Percentiles rank a stretch among this genome's conserved stretches.
Conservation (phyloP, 2,113 vertebrate species). For the human (Homo sapiens) region GRCh38 chr9:115335501-115336000, state of each 20-base stretch:
- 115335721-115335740: conserved; percentile 66
- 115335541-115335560: conserved; percentile 19
- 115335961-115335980: background rate
- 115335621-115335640: conserved; percentile 65
- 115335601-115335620: conserved; percentile 64
- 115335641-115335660: conserved; percentile 66
- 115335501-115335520: background rate
- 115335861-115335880: conserved; percentile 10
- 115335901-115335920: background rate
- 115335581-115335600: conserved; percentile 25
- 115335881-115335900: background rate
- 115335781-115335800: conserved; percentile 41
- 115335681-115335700: conserved; percentile 75
- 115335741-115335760: conserved; percentile 60
- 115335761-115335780: conserved; percentile 72
- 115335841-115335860: conserved; percentile 29
- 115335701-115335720: conserved; percentile 74
- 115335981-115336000: background rate
- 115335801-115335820: conserved; percentile 58
- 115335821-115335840: background rate
- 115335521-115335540: background rate
- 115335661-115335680: conserved; percentile 60
- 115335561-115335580: conserved; percentile 45
- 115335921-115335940: background rate
- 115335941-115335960: background rate